Conservation (phyloP, 1,140 invertebrate genomes). For the Drosophila eugracilis region DNA sequence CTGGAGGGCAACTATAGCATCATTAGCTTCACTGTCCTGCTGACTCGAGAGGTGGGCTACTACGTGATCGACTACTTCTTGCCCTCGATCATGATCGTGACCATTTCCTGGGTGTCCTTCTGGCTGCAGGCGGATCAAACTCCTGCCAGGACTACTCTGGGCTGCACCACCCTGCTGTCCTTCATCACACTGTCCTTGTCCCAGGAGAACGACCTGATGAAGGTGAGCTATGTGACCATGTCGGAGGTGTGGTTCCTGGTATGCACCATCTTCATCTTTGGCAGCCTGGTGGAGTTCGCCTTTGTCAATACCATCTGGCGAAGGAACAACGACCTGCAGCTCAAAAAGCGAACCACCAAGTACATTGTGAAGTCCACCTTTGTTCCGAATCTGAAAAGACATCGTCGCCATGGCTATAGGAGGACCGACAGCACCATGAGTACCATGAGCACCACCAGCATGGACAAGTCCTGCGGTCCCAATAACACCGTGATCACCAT, state of each 20-base stretch:
- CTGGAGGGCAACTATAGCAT: constrained; percentile 93
- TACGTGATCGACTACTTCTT: constrained; percentile 96
- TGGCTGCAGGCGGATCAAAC: constrained; percentile 95
- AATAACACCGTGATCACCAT: constrained; percentile 70
- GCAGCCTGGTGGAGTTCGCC: constrained; percentile 95
- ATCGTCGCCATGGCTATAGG: constrained; percentile 84
- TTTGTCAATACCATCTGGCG: constrained; percentile 95
- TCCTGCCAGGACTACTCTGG: constrained; percentile 91
- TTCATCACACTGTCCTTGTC: constrained; percentile 94
- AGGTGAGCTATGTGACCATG: constrained; percentile 95
- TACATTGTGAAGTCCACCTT: constrained; percentile 93
- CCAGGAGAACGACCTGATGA: constrained; percentile 91
- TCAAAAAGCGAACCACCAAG: constrained; percentile 93
- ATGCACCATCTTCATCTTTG: constrained; percentile 93
- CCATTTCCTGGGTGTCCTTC: constrained; percentile 95
- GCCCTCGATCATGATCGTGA: constrained; percentile 94
- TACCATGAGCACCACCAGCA: constrained; percentile 86
- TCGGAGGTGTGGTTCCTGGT: constrained; percentile 95
- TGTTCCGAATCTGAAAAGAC: constrained; percentile 89
- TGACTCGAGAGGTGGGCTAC: constrained; percentile 93
- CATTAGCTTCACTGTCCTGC: constrained; percentile 91
- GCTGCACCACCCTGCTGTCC: constrained; percentile 92
- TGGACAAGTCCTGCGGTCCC: constrained; percentile 48
- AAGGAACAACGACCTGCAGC: constrained; percentile 91
- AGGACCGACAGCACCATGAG: constrained; percentile 85